Conservation (phyloP, 2,888 invertebrate species). For the Atethmia centrago region DNA sequence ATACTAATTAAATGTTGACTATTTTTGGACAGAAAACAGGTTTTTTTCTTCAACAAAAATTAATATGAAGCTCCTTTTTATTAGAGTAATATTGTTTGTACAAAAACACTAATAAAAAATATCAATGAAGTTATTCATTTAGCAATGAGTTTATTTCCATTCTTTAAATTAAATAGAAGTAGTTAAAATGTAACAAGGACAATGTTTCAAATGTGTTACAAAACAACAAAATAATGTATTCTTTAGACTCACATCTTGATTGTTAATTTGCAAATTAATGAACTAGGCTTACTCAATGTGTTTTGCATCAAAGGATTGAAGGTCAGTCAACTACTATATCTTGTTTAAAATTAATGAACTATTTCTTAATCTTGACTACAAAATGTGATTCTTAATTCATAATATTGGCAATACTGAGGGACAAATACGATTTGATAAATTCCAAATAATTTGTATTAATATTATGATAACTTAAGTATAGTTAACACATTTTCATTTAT, state of each 20-base stretch:
- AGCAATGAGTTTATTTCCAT: not conserved
- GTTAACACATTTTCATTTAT: not conserved
- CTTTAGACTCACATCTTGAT: conserved; percentile 28
- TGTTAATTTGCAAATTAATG: conserved; percentile 48
- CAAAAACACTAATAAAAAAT: not conserved
- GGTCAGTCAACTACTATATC: conserved; percentile 19
- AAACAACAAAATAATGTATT: conserved; percentile 27
- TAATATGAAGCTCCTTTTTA: not conserved
- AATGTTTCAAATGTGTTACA: conserved; percentile 13
- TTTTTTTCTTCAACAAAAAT: not conserved
- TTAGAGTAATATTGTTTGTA: not conserved
- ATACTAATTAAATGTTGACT: not conserved
- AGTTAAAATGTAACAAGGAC: conserved; percentile 9
- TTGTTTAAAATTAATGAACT: conserved; percentile 23
- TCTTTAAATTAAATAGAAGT: not conserved
- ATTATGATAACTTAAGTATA: not conserved
- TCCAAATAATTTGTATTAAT: not conserved
- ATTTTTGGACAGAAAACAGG: not conserved
- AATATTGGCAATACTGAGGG: conserved; percentile 5
- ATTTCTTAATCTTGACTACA: conserved; percentile 18
- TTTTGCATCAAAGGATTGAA: conserved; percentile 24
- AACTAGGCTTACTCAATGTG: conserved; percentile 25
- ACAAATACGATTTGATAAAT: not conserved
- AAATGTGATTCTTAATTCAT: conserved; percentile 9
- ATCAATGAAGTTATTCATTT: not conserved